Base-by-base conservation (phyloP, 2,888 invertebrate genomes). In the Melipona bicolor region DNA sequence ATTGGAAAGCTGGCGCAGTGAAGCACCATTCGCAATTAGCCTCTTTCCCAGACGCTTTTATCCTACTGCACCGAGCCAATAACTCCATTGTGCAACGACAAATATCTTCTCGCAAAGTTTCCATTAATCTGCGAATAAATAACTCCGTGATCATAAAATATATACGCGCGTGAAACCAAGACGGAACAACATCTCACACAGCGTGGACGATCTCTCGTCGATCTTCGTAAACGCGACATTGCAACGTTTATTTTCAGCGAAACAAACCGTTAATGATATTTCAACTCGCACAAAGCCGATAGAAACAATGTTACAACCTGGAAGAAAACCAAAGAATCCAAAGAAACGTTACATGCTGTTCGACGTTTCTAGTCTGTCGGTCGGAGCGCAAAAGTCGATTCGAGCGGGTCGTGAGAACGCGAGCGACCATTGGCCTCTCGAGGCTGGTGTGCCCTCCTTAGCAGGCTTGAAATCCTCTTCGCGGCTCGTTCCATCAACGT, bases 331-430 rank as follows among this genome's bases (percentile, higher is more conserved):
- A n/a, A 9, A 43, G 19, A 36, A 24, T 56, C 15, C 5, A n/a
- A 43, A 19, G 61, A 61, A 67, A 71, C 59, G 79, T 78, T 21
- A 71, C 65, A 59, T 13, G 81, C 32, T 62, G n/a, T 67, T 15
- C n/a, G 56, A 67, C 49, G n/a, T 50, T 72, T 67, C 67, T 43
- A 61, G 36, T 3, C 1, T 56, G 6, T 19, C 27, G 50, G 36
- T 67, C 65, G 56, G 54, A 71, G 43, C 67, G 79, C 54, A 54
- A 77, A 75, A 78, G 78, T 65, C 71, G 87, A 87, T 82, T 72
- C 76, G 15, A 77, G 77, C 75, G 87, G 90, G 90, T 92, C 92
- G 92, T 93, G 92, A 93, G 92, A 93, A 93, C 90, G 86, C 89
- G 90, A 91, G 90, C 91, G 88, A 87, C 88, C 90, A 87, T 89